Percentiles rank a stretch among this genome's conserved stretches.
Evolutionary conservation across 1,140 invertebrate species (phyloP).

Genomic region (Drosophila serrata): DNA sequence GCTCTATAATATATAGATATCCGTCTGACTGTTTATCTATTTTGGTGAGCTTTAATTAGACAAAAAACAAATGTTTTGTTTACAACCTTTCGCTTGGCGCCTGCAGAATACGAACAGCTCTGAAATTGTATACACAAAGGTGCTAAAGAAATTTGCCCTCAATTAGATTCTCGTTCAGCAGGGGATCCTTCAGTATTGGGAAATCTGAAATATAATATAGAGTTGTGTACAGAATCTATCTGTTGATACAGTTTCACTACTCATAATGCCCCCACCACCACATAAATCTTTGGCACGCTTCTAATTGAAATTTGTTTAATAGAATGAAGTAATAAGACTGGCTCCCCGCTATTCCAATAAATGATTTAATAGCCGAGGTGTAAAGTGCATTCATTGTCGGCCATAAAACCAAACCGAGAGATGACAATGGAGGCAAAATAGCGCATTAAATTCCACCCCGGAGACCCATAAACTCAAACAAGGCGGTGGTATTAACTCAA

Average conservation of each 20-base stretch:
- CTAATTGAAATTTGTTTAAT: conserved; percentile 43
- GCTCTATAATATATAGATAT: conserved; percentile 23
- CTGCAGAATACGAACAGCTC: conserved; percentile 22
- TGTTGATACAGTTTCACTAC: not conserved
- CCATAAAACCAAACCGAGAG: conserved; percentile 35
- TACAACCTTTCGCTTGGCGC: conserved; percentile 48
- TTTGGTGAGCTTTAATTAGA: conserved; percentile 52
- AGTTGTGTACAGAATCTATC: not conserved
- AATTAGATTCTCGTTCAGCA: conserved; percentile 8
- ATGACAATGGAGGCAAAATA: conserved; percentile 39
- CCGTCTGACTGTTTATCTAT: conserved; percentile 19
- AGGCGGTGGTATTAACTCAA: conserved; percentile 12
- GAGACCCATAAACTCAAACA: conserved; percentile 35
- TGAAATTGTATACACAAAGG: conserved; percentile 43
- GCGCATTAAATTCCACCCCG: conserved; percentile 45
- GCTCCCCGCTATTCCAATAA: conserved; percentile 19
- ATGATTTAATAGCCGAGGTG: conserved; percentile 61
- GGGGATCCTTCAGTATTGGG: not conserved
- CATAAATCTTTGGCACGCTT: conserved; percentile 28
- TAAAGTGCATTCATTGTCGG: conserved; percentile 48
- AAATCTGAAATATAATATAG: conserved; percentile 11
- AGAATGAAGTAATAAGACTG: conserved; percentile 7
- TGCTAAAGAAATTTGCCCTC: conserved; percentile 14
- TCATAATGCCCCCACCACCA: conserved; percentile 7
- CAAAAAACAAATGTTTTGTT: conserved; percentile 50